phyloP scores from a whole-genome alignment of 2,797 vertebrate species.

The Valencia hispanica region DNA sequence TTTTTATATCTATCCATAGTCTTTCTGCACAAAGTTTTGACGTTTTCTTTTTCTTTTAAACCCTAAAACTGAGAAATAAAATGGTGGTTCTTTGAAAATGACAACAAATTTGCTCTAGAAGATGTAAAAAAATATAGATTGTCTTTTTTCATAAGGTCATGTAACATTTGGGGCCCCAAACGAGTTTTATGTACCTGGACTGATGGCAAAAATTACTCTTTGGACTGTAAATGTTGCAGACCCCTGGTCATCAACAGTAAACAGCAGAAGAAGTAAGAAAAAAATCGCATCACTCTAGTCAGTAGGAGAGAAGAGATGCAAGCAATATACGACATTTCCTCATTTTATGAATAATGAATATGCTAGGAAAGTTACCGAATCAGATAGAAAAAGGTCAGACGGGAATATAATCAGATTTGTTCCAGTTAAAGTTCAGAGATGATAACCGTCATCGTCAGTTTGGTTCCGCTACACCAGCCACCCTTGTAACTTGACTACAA shows the following conservation, averaged over 20 bases:
- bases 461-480: too few relatives aligned
- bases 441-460: too few relatives aligned
- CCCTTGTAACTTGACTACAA: background rate
- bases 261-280: background rate
- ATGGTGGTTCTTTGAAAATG: background rate
- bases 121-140: background rate
- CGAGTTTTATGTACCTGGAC: background rate
- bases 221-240: background rate
- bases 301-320: too few relatives aligned
- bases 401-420: background rate
- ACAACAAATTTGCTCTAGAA: background rate
- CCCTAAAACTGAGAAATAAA: background rate
- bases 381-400: background rate
- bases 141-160: background rate
- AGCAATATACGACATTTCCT: background rate
- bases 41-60: background rate
- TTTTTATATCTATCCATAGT: background rate
- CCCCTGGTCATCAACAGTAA: background rate
- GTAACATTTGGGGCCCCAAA: background rate
- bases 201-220: background rate
- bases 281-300: background rate
- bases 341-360: background rate
- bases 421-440: too few relatives aligned
- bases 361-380: background rate
- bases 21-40: background rate